Evolutionary conservation across 1,140 invertebrate species (phyloP).

Genomic region (Pseudomyrmex dendroicus): DNA sequence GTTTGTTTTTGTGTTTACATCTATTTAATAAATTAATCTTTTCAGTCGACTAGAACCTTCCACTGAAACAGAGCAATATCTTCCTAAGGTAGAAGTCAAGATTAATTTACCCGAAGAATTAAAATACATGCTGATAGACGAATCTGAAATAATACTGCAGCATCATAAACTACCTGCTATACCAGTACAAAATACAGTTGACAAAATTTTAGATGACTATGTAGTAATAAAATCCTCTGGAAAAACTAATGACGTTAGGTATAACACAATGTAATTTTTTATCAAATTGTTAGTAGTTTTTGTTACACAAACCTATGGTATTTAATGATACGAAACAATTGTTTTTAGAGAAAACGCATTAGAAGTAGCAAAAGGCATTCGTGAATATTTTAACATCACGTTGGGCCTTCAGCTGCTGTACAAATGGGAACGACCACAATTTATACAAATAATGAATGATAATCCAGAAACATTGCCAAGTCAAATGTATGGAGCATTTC

Average conservation of each 20-base stretch:
- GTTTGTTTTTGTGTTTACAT: too few relatives aligned
- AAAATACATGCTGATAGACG: constrained; percentile 96
- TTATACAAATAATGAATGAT: constrained; percentile 93
- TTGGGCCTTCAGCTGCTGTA: constrained; percentile 96
- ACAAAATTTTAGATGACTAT: constrained; percentile 96
- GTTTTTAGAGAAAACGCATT: constrained; percentile 90
- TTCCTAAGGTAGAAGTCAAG: constrained; percentile 93
- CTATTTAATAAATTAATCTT: background rate
- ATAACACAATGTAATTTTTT: constrained; percentile 63
- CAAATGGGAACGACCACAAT: constrained; percentile 97
- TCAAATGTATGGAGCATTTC: constrained; percentile 95
- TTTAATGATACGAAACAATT: background rate
- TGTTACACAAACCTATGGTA: background rate
- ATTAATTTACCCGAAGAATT: constrained; percentile 97
- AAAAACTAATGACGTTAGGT: constrained; percentile 93
- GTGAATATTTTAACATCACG: constrained; percentile 98
- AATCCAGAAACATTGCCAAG: constrained; percentile 92
- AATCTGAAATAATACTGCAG: constrained; percentile 96
- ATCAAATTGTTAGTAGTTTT: background rate
- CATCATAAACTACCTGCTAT: constrained; percentile 95
- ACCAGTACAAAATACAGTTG: constrained; percentile 94
- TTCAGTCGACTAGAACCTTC: constrained; percentile 87
- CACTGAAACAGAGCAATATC: constrained; percentile 92
- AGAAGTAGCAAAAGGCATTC: constrained; percentile 94
- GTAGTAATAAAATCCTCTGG: constrained; percentile 91